Evolutionary conservation across 2,797 vertebrate genomes (phyloP).

Genomic region (Phyllotis vaccarum): DNA sequence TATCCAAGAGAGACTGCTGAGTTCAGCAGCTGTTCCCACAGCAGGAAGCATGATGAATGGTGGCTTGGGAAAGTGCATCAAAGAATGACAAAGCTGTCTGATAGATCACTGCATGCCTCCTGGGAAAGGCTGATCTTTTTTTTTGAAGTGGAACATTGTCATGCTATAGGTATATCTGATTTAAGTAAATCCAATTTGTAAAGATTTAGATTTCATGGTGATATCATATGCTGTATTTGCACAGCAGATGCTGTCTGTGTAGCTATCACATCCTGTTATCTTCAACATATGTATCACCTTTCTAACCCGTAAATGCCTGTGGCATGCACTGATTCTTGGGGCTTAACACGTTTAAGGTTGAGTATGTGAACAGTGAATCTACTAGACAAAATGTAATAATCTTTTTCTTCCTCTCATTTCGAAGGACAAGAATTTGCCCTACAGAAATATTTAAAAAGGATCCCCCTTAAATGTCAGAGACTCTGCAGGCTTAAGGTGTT

Average conservation of each 20-base stretch:
- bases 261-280: not conserved
- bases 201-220: conserved; percentile 58
- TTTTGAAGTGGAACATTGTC: conserved; percentile 11
- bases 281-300: conserved; percentile 26
- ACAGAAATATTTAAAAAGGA: conserved; percentile 30
- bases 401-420: not conserved
- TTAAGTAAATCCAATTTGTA: conserved; percentile 22
- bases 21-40: not conserved
- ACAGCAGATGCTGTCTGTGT: not conserved
- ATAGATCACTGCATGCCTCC: not conserved
- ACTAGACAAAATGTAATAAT: not conserved
- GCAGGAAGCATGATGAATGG: conserved; percentile 1
- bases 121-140: not conserved
- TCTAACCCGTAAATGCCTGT: not conserved
- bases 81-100: conserved; percentile 18
- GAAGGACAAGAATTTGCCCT: conserved; percentile 41
- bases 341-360: not conserved
- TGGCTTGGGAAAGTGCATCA: conserved; percentile 27
- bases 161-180: not conserved
- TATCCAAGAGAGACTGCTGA: not conserved
- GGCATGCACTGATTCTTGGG: not conserved
- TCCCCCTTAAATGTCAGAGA: not conserved
- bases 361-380: not conserved
- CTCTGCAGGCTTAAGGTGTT: conserved; percentile 5
- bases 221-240: not conserved